These are phyloP conservation scores for Rhizomys pruinosus DNA, from an alignment of 2,113 vertebrate genomes.

Conservation along the genomic window DNA sequence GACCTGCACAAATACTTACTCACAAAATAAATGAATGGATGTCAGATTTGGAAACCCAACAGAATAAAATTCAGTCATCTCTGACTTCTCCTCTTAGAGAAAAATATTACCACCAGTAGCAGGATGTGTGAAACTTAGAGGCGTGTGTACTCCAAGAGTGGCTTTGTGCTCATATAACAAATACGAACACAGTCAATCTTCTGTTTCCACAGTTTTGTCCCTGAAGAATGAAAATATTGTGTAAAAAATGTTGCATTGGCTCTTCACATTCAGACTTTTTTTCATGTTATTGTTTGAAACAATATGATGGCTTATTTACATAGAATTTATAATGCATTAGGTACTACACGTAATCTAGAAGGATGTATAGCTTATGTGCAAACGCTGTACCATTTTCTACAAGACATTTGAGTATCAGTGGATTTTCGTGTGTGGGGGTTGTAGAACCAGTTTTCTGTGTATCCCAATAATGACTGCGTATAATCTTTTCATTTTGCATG, in stretches of 20 bases:
- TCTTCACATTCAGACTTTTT: background rate
- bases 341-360: background rate
- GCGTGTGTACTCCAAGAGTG: background rate
- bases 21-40: background rate
- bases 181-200: background rate
- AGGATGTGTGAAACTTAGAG: background rate
- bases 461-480: too few relatives aligned
- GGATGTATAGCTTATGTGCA: too few relatives aligned
- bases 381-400: too few relatives aligned
- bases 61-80: background rate
- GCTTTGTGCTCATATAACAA: background rate
- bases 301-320: too few relatives aligned
- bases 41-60: background rate
- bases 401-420: background rate
- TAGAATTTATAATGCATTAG: background rate
- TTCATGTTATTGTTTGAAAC: background rate
- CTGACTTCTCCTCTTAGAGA: background rate
- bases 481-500: background rate
- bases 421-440: background rate
- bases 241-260: too few relatives aligned
- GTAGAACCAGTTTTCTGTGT: too few relatives aligned
- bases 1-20: background rate
- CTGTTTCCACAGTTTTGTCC: fast-evolving
- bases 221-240: too few relatives aligned
- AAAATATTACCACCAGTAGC: background rate